These are phyloP conservation scores for Apolygus lucorum DNA, from an alignment of 1,140 invertebrate genomes.

Conservation along the genomic window DNA sequence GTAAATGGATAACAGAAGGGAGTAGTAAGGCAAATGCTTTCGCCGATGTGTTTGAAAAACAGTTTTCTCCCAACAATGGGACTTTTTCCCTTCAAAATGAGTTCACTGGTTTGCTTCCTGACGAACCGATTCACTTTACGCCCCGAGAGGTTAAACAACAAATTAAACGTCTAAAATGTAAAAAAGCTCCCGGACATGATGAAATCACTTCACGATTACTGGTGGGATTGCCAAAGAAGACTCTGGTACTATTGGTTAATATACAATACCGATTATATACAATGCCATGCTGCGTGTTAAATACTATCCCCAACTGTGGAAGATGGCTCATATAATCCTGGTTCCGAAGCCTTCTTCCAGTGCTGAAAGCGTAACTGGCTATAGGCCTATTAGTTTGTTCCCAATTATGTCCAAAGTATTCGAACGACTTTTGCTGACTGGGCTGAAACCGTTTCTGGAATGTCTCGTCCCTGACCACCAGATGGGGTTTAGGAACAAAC, in stretches of 20 bases:
- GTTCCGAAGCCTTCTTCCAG: neutral
- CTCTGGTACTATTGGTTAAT: neutral
- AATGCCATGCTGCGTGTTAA: neutral
- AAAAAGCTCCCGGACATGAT: neutral
- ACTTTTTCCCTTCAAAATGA: neutral
- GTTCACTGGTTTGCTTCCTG: neutral
- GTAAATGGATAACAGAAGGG: neutral
- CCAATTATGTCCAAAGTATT: neutral
- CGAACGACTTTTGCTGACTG: neutral
- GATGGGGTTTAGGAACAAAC: neutral
- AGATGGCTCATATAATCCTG: neutral
- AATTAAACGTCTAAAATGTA: neutral
- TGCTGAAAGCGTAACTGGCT: neutral
- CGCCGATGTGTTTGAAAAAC: neutral
- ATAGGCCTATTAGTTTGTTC: neutral
- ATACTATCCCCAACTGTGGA: neutral
- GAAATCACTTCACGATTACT: neutral
- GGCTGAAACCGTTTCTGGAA: neutral
- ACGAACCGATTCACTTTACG: neutral
- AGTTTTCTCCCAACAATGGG: neutral
- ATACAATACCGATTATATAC: too few species aligned
- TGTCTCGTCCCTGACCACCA: neutral
- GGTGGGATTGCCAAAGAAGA: neutral
- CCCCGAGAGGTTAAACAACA: neutral
- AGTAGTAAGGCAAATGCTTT: too few species aligned